Percentiles rank a stretch among this genome's conserved stretches.
These are phyloP conservation scores for Pardosa pseudoannulata DNA, from an alignment of 2,888 invertebrate species.

Conservation along the genomic window DNA sequence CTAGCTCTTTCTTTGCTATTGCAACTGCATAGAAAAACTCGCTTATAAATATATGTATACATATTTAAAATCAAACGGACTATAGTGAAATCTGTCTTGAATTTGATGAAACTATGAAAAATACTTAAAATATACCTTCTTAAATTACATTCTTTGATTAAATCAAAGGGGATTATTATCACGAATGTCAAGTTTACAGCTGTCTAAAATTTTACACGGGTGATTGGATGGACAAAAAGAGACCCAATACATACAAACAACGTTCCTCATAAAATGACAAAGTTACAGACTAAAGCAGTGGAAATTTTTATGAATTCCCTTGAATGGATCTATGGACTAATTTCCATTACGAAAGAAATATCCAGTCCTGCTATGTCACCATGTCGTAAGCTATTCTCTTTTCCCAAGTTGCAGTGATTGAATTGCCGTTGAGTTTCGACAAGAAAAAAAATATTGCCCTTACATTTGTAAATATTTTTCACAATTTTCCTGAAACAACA, in stretches of 20 bases:
- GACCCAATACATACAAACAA: background rate
- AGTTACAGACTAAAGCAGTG: background rate
- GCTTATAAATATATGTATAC: too few species aligned
- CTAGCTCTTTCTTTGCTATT: too few species aligned
- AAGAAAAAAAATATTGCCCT: background rate
- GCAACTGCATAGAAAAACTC: too few species aligned
- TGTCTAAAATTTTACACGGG: constrained; percentile 11
- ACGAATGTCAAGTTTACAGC: background rate
- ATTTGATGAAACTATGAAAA: too few species aligned
- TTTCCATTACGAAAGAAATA: background rate
- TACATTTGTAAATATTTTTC: background rate
- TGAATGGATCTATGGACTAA: background rate
- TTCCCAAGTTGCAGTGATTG: background rate
- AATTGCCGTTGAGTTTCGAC: background rate
- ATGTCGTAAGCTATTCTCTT: background rate
- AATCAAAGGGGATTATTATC: too few species aligned
- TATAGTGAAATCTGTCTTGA: too few species aligned
- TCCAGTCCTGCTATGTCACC: background rate
- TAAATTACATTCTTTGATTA: too few species aligned
- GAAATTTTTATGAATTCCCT: background rate
- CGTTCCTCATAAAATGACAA: constrained; percentile 6
- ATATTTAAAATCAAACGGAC: too few species aligned
- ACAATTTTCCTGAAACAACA: background rate
- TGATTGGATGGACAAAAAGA: background rate
- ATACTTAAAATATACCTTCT: too few species aligned